These are phyloP conservation scores for Odocoileus hemionus DNA, from an alignment of 2,113 vertebrate genomes.

Conservation along the genomic window DNA sequence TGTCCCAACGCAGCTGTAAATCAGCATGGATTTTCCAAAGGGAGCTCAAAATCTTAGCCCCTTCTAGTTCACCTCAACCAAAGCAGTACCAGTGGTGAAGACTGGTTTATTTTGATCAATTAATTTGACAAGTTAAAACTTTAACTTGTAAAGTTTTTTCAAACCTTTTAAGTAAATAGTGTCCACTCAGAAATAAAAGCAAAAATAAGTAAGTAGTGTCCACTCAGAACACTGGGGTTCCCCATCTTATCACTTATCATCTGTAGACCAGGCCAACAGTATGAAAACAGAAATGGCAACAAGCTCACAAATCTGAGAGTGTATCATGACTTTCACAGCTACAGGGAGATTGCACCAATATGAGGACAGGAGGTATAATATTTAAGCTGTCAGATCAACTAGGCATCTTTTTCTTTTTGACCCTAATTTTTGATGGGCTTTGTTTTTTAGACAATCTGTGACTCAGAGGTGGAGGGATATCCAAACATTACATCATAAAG, in stretches of 20 bases:
- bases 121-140: background rate
- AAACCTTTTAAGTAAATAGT: background rate
- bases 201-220: background rate
- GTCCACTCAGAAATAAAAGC: background rate
- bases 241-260: background rate
- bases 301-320: background rate
- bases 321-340: background rate
- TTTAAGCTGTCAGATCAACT: background rate
- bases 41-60: background rate
- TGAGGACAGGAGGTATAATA: background rate
- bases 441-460: background rate
- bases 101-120: background rate
- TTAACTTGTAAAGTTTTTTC: background rate
- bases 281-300: background rate
- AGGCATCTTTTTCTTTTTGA: background rate
- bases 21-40: background rate
- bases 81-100: background rate
- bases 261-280: background rate
- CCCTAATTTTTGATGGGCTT: background rate
- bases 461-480: background rate
- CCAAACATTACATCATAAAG: background rate
- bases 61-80: background rate
- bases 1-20: background rate
- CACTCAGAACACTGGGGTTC: background rate
- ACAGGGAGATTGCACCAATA: background rate